These are phyloP conservation scores for Tenebrio molitor DNA, from an alignment of 1,140 invertebrate species.

Conservation along the genomic window DNA sequence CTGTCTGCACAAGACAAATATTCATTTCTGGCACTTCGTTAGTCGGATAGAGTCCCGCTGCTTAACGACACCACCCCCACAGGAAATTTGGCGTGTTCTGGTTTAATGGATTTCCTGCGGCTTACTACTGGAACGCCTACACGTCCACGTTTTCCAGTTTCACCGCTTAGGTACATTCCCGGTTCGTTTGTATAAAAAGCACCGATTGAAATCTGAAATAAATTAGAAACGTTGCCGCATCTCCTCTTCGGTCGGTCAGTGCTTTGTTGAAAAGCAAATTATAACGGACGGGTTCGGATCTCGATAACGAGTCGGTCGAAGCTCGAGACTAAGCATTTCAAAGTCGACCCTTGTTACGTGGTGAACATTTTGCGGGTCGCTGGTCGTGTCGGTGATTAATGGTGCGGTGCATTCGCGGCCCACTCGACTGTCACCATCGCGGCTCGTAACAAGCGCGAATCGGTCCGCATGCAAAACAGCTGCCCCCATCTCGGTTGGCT, in stretches of 20 bases:
- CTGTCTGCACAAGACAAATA: too few relatives aligned
- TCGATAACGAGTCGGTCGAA: not conserved
- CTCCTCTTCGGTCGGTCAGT: not conserved
- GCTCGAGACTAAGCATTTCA: not conserved
- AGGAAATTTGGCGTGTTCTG: not conserved
- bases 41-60: not conserved
- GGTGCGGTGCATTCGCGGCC: conserved; percentile 23
- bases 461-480: conserved; percentile 51
- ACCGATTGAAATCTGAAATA: conserved; percentile 13
- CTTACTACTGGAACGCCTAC: too few relatives aligned
- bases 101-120: too few relatives aligned
- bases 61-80: not conserved
- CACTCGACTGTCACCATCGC: conserved; percentile 38
- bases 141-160: too few relatives aligned
- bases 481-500: conserved; percentile 38
- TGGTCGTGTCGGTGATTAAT: conserved; percentile 40
- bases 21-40: too few relatives aligned
- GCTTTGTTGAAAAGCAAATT: conserved; percentile 24
- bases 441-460: conserved; percentile 47
- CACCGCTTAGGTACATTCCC: not conserved
- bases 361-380: conserved; percentile 26
- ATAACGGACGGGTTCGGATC: conserved; percentile 1
- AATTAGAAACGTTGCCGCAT: conserved; percentile 9
- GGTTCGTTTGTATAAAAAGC: not conserved
- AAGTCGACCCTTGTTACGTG: not conserved